Conservation (phyloP, 2,797 vertebrate species). For the Pangasius mekongensis region DNA sequence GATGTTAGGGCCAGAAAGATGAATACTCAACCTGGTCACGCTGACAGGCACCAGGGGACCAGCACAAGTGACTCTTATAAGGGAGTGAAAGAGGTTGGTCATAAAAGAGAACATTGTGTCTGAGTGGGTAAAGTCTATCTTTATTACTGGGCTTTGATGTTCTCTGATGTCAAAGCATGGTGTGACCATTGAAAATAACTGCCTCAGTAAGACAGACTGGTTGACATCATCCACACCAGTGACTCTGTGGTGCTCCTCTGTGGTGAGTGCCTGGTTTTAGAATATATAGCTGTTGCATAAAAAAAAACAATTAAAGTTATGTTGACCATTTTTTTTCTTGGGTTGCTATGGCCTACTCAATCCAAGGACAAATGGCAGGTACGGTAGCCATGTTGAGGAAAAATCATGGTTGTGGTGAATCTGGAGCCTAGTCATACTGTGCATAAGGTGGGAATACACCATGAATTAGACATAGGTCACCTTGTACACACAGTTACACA, state of each 20-base stretch:
- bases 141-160: not conserved
- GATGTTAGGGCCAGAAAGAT: not conserved
- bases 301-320: not conserved
- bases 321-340: not conserved
- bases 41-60: not conserved
- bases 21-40: not conserved
- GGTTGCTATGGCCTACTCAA: not conserved
- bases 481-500: not conserved
- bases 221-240: not conserved
- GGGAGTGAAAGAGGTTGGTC: not conserved
- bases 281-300: not conserved
- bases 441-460: not conserved
- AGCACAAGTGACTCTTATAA: not conserved
- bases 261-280: not conserved
- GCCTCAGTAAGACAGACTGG: not conserved
- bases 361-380: not conserved
- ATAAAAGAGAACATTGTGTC: not conserved
- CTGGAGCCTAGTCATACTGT: not conserved
- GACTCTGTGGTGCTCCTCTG: not conserved
- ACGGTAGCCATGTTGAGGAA: not conserved
- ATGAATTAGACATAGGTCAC: not conserved
- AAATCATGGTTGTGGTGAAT: not conserved
- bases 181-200: not conserved
- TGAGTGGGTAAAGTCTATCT: not conserved
- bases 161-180: not conserved